These are phyloP conservation scores for Buteo buteo DNA, from an alignment of 2,113 vertebrate species.

Conservation along the genomic window DNA sequence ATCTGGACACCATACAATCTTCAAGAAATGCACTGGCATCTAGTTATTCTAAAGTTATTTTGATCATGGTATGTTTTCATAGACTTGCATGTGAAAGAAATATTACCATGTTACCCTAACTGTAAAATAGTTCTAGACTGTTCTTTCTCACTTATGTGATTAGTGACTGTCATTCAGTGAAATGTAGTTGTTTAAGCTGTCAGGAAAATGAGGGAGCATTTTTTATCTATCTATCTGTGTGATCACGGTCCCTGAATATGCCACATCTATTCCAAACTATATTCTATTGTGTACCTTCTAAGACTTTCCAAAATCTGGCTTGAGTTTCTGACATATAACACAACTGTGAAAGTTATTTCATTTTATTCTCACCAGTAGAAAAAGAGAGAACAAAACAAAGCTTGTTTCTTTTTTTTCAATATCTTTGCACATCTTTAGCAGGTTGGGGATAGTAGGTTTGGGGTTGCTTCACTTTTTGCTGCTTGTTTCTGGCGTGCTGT, in stretches of 20 bases:
- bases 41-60: neutral
- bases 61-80: neutral
- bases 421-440: neutral
- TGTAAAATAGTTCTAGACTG: neutral
- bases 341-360: neutral
- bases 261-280: neutral
- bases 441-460: neutral
- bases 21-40: neutral
- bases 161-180: neutral
- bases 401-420: neutral
- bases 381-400: neutral
- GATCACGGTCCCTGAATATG: neutral
- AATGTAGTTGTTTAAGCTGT: neutral
- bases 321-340: neutral
- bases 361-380: neutral
- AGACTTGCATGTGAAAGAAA: neutral
- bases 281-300: neutral
- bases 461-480: accelerated
- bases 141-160: neutral
- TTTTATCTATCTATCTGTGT: neutral
- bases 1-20: neutral
- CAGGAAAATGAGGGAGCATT: neutral
- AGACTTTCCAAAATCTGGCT: neutral
- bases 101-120: neutral
- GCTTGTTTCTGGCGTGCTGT: neutral